These are phyloP conservation scores for Platysternon megacephalum DNA, from an alignment of 2,113 vertebrate genomes.

Conservation along the genomic window DNA sequence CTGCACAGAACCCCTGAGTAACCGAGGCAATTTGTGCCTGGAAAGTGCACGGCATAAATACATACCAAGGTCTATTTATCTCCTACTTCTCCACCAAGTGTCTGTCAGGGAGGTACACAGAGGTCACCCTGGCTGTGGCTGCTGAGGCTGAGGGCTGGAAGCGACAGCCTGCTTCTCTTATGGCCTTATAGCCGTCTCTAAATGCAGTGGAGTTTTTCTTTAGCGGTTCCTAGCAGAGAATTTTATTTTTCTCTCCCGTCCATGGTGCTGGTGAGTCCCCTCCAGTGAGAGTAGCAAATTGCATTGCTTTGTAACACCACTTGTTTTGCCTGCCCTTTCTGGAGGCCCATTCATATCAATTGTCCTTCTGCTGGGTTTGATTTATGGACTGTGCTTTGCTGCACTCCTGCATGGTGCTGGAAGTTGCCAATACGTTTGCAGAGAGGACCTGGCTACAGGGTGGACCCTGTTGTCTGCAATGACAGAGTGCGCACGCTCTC, in stretches of 20 bases:
- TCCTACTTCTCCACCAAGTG: background rate
- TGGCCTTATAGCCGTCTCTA: background rate
- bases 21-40: background rate
- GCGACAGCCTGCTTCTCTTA: background rate
- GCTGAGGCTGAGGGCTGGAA: background rate
- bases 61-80: background rate
- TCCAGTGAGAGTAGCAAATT: background rate
- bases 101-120: background rate
- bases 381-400: background rate
- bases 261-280: background rate
- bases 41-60: background rate
- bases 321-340: background rate
- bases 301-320: background rate
- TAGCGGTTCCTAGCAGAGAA: background rate
- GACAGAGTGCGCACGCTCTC: background rate
- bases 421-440: background rate
- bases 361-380: background rate
- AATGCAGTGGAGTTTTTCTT: background rate
- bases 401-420: background rate
- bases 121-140: background rate
- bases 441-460: background rate
- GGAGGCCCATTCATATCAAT: background rate
- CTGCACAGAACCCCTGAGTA: background rate
- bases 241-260: background rate
- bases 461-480: background rate